These are phyloP conservation scores for Axis porcinus DNA, from an alignment of 2,113 vertebrate species.

Conservation along the genomic window DNA sequence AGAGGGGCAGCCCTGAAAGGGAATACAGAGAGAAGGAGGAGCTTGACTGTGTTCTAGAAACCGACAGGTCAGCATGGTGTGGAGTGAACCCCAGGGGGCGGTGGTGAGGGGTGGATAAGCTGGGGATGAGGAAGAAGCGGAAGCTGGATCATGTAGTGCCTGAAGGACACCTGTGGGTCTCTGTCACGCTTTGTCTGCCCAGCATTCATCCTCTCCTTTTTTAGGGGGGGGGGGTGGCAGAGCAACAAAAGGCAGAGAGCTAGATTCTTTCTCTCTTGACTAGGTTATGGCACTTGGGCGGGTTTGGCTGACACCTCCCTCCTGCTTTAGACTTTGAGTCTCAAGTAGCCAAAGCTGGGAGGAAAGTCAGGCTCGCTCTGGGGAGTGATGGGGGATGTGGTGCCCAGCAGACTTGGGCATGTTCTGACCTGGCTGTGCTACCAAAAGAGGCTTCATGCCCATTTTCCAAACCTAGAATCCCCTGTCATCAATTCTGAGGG, in stretches of 20 bases:
- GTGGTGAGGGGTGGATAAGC: neutral
- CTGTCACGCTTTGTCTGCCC: neutral
- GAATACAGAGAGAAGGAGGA: neutral
- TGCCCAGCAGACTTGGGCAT: neutral
- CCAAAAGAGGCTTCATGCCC: neutral
- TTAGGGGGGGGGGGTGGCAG: neutral
- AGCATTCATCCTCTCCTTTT: neutral
- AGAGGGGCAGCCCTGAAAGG: neutral
- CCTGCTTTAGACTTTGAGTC: neutral
- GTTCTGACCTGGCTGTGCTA: neutral
- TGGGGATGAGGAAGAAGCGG: neutral
- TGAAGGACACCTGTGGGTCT: neutral
- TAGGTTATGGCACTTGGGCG: no score
- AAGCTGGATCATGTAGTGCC: neutral
- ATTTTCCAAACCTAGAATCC: neutral
- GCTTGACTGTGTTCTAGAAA: neutral
- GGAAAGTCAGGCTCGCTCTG: neutral
- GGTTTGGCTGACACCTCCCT: neutral
- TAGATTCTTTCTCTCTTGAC: neutral
- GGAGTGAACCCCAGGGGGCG: neutral
- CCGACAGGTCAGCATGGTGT: neutral
- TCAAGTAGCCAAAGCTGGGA: neutral
- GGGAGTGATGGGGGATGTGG: no score
- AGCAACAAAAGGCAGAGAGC: neutral
- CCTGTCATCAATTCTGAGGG: neutral